Percentiles rank a stretch among this genome's conserved stretches.
phyloP scores from a whole-genome alignment of 2,888 invertebrate genomes.

The Agonopterix heracliana region DNA sequence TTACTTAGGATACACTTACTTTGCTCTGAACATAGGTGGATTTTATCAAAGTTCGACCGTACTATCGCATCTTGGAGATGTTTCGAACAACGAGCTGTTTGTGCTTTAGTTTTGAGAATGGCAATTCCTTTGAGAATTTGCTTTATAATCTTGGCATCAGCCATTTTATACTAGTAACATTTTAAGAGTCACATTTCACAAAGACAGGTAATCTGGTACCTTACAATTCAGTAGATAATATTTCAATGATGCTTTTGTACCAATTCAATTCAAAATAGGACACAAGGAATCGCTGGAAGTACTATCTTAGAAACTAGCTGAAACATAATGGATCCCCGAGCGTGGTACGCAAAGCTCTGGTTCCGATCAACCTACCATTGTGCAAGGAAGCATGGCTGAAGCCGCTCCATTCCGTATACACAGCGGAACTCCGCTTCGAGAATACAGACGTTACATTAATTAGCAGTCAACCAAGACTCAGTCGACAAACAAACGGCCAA shows the following conservation, averaged over 20 bases:
- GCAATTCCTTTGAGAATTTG: no score
- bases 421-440: conserved; percentile 14
- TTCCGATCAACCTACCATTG: conserved; percentile 16
- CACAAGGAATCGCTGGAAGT: conserved; percentile 13
- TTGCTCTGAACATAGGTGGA: no score
- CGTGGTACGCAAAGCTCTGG: conserved; percentile 9
- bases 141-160: no score
- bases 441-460: conserved; percentile 42
- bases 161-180: no score
- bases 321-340: conserved; percentile 18
- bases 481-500: conserved; percentile 30
- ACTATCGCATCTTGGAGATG: no score
- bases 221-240: no score
- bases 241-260: no score
- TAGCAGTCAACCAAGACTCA: conserved; percentile 27
- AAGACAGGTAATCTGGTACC: no score
- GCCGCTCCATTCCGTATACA: neutral
- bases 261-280: neutral
- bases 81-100: no score
- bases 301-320: conserved; percentile 11
- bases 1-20: neutral
- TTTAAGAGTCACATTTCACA: no score
- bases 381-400: conserved; percentile 13
- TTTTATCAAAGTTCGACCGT: no score
- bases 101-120: no score